Conservation (phyloP, 2,888 invertebrate genomes). For the Choristoneura rosaceana region DNA sequence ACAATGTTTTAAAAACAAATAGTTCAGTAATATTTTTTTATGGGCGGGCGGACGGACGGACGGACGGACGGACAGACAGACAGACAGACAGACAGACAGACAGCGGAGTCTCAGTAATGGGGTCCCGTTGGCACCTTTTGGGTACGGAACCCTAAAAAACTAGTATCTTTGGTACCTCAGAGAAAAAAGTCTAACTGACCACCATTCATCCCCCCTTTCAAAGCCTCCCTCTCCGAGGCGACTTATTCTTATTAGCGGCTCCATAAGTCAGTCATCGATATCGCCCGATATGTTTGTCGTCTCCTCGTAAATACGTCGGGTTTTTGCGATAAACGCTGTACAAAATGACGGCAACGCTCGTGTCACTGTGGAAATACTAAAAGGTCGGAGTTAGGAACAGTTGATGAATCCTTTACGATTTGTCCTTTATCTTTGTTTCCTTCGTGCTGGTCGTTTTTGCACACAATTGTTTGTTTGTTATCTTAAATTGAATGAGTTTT, state of each 20-base stretch:
- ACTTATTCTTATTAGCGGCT: conserved; percentile 74
- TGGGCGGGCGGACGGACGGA: no score
- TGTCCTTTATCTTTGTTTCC: neutral
- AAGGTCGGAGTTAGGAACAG: neutral
- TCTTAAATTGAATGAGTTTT: no score
- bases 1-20: no score
- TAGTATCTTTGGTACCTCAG: no score
- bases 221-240: conserved; percentile 49
- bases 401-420: conserved; percentile 2
- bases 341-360: conserved; percentile 44
- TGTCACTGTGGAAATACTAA: conserved; percentile 38
- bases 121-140: no score
- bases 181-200: neutral
- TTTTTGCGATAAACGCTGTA: conserved; percentile 50
- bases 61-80: no score
- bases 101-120: no score
- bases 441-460: neutral
- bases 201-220: conserved; percentile 10
- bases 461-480: no score
- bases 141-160: no score
- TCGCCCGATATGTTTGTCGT: conserved; percentile 75
- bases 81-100: no score
- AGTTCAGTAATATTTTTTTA: no score
- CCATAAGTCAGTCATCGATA: conserved; percentile 72
- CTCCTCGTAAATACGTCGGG: conserved; percentile 74